Percentiles rank a stretch among this genome's conserved stretches.
These are phyloP conservation scores for Neoarius graeffei DNA, from an alignment of 2,113 vertebrate genomes.

Conservation along the genomic window DNA sequence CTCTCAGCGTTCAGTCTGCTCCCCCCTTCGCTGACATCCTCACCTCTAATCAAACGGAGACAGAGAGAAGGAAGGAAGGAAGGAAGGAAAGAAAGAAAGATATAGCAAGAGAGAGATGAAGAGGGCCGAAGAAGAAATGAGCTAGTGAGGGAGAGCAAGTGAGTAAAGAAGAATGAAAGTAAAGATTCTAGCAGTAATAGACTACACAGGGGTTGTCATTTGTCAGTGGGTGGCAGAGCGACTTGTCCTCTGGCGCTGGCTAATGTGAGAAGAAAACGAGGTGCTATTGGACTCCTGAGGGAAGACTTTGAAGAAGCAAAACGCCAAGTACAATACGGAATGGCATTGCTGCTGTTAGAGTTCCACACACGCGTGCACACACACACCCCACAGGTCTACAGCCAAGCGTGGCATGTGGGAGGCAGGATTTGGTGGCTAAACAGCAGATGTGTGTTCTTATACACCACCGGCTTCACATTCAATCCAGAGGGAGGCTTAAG, in stretches of 20 bases:
- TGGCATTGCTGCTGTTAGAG: not conserved
- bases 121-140: not conserved
- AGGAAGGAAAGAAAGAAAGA: not conserved
- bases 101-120: not conserved
- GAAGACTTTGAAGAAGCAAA: slow-evolving; percentile 45
- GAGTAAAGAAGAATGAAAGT: slow-evolving; percentile 30
- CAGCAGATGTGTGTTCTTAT: slow-evolving; percentile 7
- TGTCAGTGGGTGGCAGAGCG: slow-evolving; percentile 32
- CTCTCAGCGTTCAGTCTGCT: slow-evolving; percentile 17
- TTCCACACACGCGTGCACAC: not conserved
- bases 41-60: slow-evolving; percentile 45
- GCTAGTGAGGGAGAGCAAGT: not conserved
- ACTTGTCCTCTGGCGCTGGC: slow-evolving; percentile 19
- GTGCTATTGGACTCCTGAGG: slow-evolving; percentile 30
- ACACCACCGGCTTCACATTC: slow-evolving; percentile 8
- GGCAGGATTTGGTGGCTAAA: slow-evolving; percentile 27
- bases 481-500: slow-evolving; percentile 29
- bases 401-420: slow-evolving; percentile 18
- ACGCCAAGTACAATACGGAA: slow-evolving; percentile 22
- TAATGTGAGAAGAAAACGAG: slow-evolving; percentile 45
- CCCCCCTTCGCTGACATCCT: slow-evolving; percentile 17
- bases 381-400: not conserved
- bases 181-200: slow-evolving; percentile 40
- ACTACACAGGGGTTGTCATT: slow-evolving; percentile 41
- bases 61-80: slow-evolving; percentile 3